Conservation (phyloP, 2,797 vertebrate species). For the Rhinophrynus dorsalis region DNA sequence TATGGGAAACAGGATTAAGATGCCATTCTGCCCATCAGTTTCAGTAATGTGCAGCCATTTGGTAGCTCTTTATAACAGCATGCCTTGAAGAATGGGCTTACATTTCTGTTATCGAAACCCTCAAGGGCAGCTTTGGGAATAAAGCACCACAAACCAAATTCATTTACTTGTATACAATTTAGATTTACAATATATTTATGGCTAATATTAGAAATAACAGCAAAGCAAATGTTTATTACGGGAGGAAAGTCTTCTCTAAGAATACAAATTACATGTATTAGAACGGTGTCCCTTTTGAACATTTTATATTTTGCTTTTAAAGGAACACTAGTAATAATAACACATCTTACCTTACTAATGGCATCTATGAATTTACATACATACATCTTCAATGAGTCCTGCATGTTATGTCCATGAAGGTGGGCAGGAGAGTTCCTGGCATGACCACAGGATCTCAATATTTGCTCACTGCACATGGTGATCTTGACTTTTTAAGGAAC, state of each 20-base stretch:
- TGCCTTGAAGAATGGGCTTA: slow-evolving; percentile 12
- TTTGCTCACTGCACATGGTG: no score
- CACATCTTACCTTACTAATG: no score
- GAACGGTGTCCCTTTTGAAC: no score
- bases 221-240: slow-evolving; percentile 10
- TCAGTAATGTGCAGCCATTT: slow-evolving; percentile 22
- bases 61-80: slow-evolving; percentile 15
- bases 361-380: no score
- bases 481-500: no score
- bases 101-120: slow-evolving; percentile 23
- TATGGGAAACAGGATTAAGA: slow-evolving; percentile 14
- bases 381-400: no score
- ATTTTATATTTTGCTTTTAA: no score
- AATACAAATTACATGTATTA: slow-evolving; percentile 1
- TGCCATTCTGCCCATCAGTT: slow-evolving; percentile 1
- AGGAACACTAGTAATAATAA: no score
- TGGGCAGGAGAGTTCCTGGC: no score
- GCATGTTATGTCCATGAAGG: no score
- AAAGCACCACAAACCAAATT: slow-evolving; percentile 5
- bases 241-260: slow-evolving; percentile 5
- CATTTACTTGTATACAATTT: slow-evolving; percentile 9
- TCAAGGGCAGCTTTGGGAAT: slow-evolving; percentile 17
- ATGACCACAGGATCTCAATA: no score
- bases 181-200: slow-evolving; percentile 24
- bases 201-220: slow-evolving; percentile 13